Evolutionary conservation across 2,888 invertebrate species (phyloP), one percentile per base, ranked within the genome.

Genomic region (Drosophila quinaria): DNA sequence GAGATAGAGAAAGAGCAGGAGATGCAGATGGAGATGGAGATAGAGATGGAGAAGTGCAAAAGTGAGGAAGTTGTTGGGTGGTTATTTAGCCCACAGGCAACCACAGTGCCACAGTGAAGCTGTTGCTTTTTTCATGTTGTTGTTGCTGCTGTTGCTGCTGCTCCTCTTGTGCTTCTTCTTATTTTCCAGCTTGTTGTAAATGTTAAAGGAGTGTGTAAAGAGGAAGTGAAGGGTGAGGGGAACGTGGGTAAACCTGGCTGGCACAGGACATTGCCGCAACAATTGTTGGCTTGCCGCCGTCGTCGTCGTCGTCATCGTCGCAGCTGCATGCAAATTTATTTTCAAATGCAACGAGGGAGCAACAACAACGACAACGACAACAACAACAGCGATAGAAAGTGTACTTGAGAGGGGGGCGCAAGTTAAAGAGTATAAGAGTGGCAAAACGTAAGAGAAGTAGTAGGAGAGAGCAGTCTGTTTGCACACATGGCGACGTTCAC

Each of bases 271-370:
- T 74, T 82, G 88, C 88, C 80, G 84, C 83, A 86, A 82, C 84
- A 85, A 85, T 84, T 87, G 88, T 87, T 87, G 88, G 83, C 73
- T 78, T 80, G 86, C 82, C 82, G 75, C 67, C 83, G 59, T 41
- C 74, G 47, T 42, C 65, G 37, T 37, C 62, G 71, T 65, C 78
- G 29, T 5, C 49, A 49, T 50, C 41, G 65, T 59, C 60, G 64
- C 78, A 74, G 67, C 66, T 74, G 79, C 74, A 88, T 88, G 83
- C 81, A 86, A 85, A 86, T 85, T 86, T 85, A 86, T 85, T 88
- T 86, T 79, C 78, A 79, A 78, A 84, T 86, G 83, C 76, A 84
- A 68, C 73, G 47, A 78, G 67, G 64, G 75, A 73, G 74, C 78
- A 66, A 69, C 66, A 51, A 56, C 49, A 51, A 25, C 25, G 6